These are phyloP conservation scores for Panzeria rudis DNA, from an alignment of 2,888 invertebrate species.

Conservation along the genomic window DNA sequence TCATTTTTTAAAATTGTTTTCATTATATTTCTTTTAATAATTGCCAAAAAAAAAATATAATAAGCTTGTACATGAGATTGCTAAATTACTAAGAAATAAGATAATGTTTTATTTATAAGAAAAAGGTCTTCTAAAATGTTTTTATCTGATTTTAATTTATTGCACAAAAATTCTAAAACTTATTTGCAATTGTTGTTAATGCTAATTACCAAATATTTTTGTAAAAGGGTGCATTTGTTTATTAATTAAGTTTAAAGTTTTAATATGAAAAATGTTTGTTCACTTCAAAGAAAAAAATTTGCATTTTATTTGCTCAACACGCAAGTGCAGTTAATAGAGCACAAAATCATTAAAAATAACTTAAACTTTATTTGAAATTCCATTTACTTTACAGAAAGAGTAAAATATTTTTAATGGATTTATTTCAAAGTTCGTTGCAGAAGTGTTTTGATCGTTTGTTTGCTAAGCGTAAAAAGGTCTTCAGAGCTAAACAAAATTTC, in stretches of 20 bases:
- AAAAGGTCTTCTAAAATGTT: slow-evolving; percentile 1
- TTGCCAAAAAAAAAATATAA: slow-evolving; percentile 13
- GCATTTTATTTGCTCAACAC: slow-evolving; percentile 60
- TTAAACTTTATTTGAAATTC: slow-evolving; percentile 56
- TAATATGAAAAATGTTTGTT: slow-evolving; percentile 27
- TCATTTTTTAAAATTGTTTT: neutral
- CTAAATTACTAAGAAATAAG: slow-evolving; percentile 35
- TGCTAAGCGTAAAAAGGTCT: neutral
- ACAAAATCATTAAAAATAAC: slow-evolving; percentile 68
- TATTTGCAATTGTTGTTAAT: slow-evolving; percentile 47
- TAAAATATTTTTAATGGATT: slow-evolving; percentile 1
- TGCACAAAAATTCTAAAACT: slow-evolving; percentile 20
- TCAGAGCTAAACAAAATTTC: neutral
- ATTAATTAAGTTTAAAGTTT: slow-evolving; percentile 35
- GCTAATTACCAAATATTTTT: slow-evolving; percentile 48
- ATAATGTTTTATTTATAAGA: slow-evolving; percentile 3
- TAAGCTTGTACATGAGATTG: slow-evolving; percentile 15
- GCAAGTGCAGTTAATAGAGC: slow-evolving; percentile 68
- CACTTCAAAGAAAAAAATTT: slow-evolving; percentile 47
- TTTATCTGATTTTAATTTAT: slow-evolving; percentile 19
- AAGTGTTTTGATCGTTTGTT: slow-evolving; percentile 53
- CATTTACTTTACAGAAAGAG: slow-evolving; percentile 16
- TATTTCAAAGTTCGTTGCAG: slow-evolving; percentile 28
- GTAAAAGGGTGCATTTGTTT: slow-evolving; percentile 51
- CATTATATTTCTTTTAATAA: neutral